Conservation (phyloP, 2,113 vertebrate genomes). For the Potamarius usumacintae region DNA sequence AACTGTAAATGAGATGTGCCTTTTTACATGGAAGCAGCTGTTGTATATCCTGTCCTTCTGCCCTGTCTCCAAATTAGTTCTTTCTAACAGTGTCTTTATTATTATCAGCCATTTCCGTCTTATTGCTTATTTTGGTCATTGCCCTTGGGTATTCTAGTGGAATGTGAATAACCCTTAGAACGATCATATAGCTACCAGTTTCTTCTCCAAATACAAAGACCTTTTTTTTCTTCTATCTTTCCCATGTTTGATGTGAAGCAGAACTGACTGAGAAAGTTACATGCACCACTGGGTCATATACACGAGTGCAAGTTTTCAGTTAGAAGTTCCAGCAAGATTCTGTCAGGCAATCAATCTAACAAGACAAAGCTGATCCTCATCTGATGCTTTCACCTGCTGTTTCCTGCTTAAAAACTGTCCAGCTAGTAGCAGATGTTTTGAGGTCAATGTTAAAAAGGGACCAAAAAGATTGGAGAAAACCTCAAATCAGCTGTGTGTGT, state of each 20-base stretch:
- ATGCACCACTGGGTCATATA: conserved; percentile 12
- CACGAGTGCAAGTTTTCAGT: conserved; percentile 56
- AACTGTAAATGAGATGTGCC: conserved; percentile 49
- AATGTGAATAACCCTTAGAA: background rate
- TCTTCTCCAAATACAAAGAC: background rate
- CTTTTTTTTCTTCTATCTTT: background rate
- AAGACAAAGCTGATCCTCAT: conserved; percentile 39
- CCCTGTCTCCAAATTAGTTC: background rate
- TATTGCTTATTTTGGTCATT: background rate
- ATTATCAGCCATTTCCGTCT: background rate
- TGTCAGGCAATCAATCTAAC: conserved; percentile 48
- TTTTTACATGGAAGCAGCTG: conserved; percentile 68
- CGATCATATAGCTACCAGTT: background rate
- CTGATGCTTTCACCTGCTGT: conserved; percentile 56
- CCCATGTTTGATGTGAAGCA: background rate
- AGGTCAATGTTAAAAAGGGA: background rate
- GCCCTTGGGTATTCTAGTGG: background rate
- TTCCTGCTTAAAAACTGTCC: conserved; percentile 38
- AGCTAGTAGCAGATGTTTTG: conserved; percentile 47
- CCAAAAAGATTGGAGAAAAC: background rate
- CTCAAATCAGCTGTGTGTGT: conserved; percentile 13
- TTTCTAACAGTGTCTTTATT: background rate
- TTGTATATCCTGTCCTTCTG: conserved; percentile 52
- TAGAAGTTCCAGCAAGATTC: conserved; percentile 61
- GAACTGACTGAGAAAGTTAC: background rate